Base-by-base conservation (phyloP, 2,888 invertebrate species). In the Chrysotoxum bicinctum region DNA sequence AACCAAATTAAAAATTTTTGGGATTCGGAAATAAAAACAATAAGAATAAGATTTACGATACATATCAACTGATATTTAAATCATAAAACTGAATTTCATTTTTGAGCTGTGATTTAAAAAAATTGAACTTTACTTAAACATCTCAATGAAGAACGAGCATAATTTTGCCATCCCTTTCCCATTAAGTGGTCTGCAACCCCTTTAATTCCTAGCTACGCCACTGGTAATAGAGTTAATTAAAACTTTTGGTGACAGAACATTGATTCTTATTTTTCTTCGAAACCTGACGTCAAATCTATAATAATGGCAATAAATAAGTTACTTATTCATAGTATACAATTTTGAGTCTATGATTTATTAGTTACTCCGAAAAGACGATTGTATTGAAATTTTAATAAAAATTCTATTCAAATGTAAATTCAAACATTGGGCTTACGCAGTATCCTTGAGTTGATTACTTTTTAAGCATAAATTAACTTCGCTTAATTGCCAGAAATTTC, bases 401-500 rank as follows among this genome's bases (percentile, higher is more conserved):
- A 23, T 60, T 60, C 60, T 23, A 26, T 40, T 60, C n/a, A 40
- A 16, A 40, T 60, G 40, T 10, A n/a, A 23, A 37, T 56, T 56
- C 23, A 40, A 58, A 37, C 8, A 10, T n/a, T 60, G 40, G 9
- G 9, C n/a, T 21, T 10, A 40, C 40, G 23, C n/a, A 60, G 14
- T 23, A 40, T 16, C 60, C 60, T 60, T 60, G 26, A 43, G 16
- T 60, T 26, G 14, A 60, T 23, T 2, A 40, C 23, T 58, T 60
- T 40, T 40, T 40, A 30, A 54, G 16, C 16, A 16, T 30, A 10
- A 30, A 60, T 60, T 60, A 40, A 40, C 40, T 23, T 37, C n/a
- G 14, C 9, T 23, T 40, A 60, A 40, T 26, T n/a, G 23, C 9
- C n/a, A 26, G 2, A 60, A 37, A 5, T 23, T 1, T 43, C 1